A percentile compares a stretch with the other conserved stretches of the same genome.
phyloP scores from a whole-genome alignment of 2,113 vertebrate species.

The Syrrhaptes paradoxus region DNA sequence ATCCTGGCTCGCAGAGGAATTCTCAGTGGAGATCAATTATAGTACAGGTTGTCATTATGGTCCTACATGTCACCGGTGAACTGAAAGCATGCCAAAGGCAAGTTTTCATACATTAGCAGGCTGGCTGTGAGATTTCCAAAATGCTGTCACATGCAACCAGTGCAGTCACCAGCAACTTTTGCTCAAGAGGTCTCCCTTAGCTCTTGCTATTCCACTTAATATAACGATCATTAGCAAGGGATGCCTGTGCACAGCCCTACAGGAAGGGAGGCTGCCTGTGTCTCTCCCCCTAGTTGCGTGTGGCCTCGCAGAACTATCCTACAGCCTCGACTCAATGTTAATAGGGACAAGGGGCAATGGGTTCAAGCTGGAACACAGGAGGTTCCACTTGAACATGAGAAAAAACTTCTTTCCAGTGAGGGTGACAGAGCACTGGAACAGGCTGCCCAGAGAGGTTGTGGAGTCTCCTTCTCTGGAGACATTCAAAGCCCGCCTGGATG shows the following conservation, averaged over 20 bases:
- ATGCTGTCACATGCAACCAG: background rate
- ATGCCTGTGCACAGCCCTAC: background rate
- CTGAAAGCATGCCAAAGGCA: background rate
- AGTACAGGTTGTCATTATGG: background rate
- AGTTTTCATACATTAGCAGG: background rate
- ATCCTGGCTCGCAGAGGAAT: background rate
- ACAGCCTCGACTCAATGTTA: background rate
- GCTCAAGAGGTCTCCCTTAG: background rate
- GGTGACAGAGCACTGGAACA: too few relatives aligned
- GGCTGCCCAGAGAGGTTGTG: too few relatives aligned
- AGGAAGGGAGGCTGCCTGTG: background rate
- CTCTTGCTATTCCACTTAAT: background rate
- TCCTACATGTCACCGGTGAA: background rate
- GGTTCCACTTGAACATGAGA: too few relatives aligned
- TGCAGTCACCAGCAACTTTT: background rate
- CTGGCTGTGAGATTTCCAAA: background rate
- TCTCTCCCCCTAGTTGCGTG: background rate
- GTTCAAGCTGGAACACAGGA: too few relatives aligned
- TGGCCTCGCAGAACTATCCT: background rate
- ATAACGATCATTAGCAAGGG: background rate
- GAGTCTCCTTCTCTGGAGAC: too few relatives aligned
- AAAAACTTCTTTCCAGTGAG: too few relatives aligned
- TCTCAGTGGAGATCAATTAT: background rate
- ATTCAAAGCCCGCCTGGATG: too few relatives aligned
- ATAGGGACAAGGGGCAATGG: too few relatives aligned